These are phyloP conservation scores for Oncorhynchus masou DNA, from an alignment of 2,113 vertebrate genomes.

Conservation along the genomic window DNA sequence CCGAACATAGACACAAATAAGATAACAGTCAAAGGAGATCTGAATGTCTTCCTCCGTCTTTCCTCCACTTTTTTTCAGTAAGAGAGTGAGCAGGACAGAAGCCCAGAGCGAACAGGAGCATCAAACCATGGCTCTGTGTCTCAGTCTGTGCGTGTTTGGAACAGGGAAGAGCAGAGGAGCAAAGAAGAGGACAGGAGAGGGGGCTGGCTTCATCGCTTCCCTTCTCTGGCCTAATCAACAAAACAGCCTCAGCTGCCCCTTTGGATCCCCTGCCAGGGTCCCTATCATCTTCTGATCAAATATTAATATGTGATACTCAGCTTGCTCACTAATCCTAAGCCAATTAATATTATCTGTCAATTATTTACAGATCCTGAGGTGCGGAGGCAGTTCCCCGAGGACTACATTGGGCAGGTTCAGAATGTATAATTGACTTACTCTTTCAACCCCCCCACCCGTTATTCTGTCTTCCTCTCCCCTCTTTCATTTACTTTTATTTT, in stretches of 20 bases:
- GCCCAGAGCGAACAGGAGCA: constrained; percentile 76
- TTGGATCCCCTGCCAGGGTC: constrained; percentile 95
- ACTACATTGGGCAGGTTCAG: constrained; percentile 98
- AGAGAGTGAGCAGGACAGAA: constrained; percentile 65
- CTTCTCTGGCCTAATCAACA: constrained; percentile 90
- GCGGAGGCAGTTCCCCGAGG: constrained; percentile 94
- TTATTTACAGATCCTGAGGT: constrained; percentile 99
- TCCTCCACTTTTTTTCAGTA: constrained; percentile 34
- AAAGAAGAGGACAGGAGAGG: constrained; percentile 61
- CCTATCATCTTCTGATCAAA: constrained; percentile 99
- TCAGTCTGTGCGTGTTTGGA: constrained; percentile 66
- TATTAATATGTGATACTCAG: constrained; percentile 99
- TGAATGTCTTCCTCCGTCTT: constrained; percentile 60
- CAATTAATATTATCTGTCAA: constrained; percentile 99
- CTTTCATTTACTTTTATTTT: constrained; percentile 33
- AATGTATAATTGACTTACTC: constrained; percentile 97
- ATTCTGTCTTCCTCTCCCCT: constrained; percentile 49
- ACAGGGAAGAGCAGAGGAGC: constrained; percentile 10
- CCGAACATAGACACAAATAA: constrained; percentile 57
- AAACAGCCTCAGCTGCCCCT: constrained; percentile 96
- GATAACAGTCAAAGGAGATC: constrained; percentile 64
- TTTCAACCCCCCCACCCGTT: constrained; percentile 47
- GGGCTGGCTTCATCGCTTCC: constrained; percentile 79
- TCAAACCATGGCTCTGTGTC: constrained; percentile 48
- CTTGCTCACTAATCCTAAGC: constrained; percentile 99